phyloP scores from a whole-genome alignment of 2,797 vertebrate species.

The Sylvia borin region DNA sequence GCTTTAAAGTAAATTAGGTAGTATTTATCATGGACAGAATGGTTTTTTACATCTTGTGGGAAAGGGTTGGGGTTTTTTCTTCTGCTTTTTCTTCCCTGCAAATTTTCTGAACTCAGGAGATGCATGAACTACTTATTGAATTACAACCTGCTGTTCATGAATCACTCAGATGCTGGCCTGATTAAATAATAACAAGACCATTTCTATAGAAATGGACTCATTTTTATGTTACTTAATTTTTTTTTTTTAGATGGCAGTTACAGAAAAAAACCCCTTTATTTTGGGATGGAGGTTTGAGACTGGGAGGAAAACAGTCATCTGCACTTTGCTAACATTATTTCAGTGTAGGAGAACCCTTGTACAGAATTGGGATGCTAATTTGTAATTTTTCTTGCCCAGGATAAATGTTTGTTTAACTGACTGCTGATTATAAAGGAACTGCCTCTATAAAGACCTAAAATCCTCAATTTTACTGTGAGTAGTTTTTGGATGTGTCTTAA shows the following conservation, averaged over 20 bases:
- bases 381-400: not conserved
- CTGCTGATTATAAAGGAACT: not conserved
- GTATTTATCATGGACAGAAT: not conserved
- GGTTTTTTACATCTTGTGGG: constrained; percentile 30
- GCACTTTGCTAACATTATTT: not conserved
- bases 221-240: constrained; percentile 32
- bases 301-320: not conserved
- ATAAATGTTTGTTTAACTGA: not conserved
- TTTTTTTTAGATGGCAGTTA: constrained; percentile 12
- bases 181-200: constrained; percentile 72
- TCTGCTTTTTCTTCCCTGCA: not conserved
- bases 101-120: constrained; percentile 47
- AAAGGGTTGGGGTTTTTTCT: not conserved
- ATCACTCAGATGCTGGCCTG: constrained; percentile 65
- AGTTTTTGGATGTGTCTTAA: not conserved
- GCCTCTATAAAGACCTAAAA: not conserved
- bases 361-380: not conserved
- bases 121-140: constrained; percentile 62
- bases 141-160: constrained; percentile 69
- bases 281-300: not conserved
- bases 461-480: not conserved
- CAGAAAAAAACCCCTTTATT: not conserved
- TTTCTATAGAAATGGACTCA: constrained; percentile 73
- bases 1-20: constrained; percentile 30
- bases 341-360: not conserved